Base-by-base conservation (phyloP, 2,113 vertebrate genomes). In the Cyphomyrus discorhynchus region DNA sequence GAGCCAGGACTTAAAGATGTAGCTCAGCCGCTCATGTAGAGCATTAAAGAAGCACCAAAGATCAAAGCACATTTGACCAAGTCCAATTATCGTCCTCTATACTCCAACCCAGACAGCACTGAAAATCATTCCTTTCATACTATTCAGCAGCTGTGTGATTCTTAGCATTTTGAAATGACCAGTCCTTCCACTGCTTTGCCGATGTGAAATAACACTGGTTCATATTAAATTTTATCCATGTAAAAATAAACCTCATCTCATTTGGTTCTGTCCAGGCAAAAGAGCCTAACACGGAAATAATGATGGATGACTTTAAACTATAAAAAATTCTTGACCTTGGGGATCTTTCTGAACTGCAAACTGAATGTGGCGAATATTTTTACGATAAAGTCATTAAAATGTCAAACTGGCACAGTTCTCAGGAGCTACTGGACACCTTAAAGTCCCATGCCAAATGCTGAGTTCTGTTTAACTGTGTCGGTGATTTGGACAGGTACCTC, bases 11-110 rank as follows among this genome's bases (percentile, higher is more conserved):
- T 90, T 50, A 83, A 21, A 83, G 58, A 90, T 84, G 82, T 82
- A 82, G 77, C 42, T 19, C 42, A 52, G 39, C 90, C 74, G 24
- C 35, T 88, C 89, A 58, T 90, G 89, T 90, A 88, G 53, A 88
- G 52, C 86, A 91, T 83, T 87, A 84, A 89, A 88, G 88, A 83
- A 82, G 90, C 89, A 91, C 88, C 88, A 88, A 90, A 92, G 91
- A 93, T 93, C 90, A 92, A 92, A 92, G 92, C 87, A 89, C 91
- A 91, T 90, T 92, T 90, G 91, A 92, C 92, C 92, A 92, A 92
- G 89, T 90, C 91, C 92, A 93, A 93, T 93, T 88, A 93, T 90
- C 87, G 88, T 91, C 92, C 90, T 89, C 88, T 91, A 74, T 82
- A 89, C 90, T 66, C 58, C 88, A 88, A 62, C 90, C 88, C 80